Percentiles rank a stretch among this genome's conserved stretches.
These are phyloP conservation scores for Brienomyrus brachyistius DNA, from an alignment of 2,113 vertebrate genomes.

Conservation along the genomic window DNA sequence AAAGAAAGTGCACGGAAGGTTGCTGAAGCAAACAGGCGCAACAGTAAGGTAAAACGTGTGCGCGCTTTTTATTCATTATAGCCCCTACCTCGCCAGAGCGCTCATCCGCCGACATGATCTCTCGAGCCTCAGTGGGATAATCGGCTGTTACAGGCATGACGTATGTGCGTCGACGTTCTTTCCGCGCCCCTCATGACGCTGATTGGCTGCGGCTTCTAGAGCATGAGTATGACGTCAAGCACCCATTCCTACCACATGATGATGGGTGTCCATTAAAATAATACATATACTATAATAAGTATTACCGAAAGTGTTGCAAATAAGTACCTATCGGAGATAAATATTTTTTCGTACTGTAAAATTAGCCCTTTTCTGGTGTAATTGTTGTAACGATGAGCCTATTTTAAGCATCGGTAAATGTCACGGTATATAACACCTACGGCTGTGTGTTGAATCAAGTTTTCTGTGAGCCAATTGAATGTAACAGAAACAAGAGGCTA, in stretches of 20 bases:
- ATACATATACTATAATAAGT: not conserved
- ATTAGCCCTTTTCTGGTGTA: not conserved
- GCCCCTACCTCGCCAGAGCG: constrained; percentile 12
- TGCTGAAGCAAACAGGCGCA: not conserved
- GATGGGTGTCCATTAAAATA: not conserved
- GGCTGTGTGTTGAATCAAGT: not conserved
- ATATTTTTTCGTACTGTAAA: not conserved
- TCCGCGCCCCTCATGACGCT: not conserved
- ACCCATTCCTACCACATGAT: not conserved
- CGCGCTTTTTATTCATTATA: not conserved
- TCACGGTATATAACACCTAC: not conserved
- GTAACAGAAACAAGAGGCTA: not conserved
- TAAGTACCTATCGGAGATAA: not conserved
- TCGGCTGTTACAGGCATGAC: constrained; percentile 9
- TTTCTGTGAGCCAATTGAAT: not conserved
- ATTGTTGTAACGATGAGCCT: not conserved
- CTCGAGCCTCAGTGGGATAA: constrained; percentile 1
- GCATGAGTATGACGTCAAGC: not conserved
- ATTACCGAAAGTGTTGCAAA: not conserved
- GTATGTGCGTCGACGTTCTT: constrained; percentile 14
- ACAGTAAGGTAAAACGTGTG: not conserved
- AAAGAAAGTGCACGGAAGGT: not conserved
- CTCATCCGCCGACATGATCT: constrained; percentile 20
- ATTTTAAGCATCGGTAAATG: not conserved
- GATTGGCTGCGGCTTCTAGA: not conserved